A percentile compares a stretch with the other conserved stretches of the same genome.
Evolutionary conservation across 23 tunicate species (phyloP).

Genomic region (Halocynthia roretzi): DNA sequence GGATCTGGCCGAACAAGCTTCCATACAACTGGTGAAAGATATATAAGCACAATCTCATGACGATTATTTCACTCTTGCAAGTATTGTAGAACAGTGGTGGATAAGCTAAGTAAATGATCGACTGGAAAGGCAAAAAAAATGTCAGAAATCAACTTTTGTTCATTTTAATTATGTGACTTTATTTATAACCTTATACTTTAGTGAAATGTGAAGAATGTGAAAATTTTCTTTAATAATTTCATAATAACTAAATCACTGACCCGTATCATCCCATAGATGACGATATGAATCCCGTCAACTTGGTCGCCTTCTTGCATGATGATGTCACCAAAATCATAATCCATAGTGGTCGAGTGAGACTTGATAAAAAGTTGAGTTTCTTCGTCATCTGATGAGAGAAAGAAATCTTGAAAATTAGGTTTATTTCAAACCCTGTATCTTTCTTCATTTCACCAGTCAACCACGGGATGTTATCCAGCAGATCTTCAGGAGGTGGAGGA

Average conservation of each 20-base stretch:
- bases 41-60: neutral
- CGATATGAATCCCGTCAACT: constrained; percentile 72
- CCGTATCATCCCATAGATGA: constrained; percentile 75
- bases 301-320: constrained; percentile 66
- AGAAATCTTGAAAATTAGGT: neutral
- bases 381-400: constrained; percentile 23
- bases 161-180: too few species aligned
- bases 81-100: too few species aligned
- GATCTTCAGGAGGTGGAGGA: constrained; percentile 61
- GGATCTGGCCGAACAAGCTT: constrained; percentile 11
- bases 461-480: constrained; percentile 73
- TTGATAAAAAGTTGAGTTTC: constrained; percentile 34
- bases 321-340: constrained; percentile 62
- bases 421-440: neutral
- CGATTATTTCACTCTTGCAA: too few species aligned
- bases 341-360: constrained; percentile 26
- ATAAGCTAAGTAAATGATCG: too few species aligned
- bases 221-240: too few species aligned
- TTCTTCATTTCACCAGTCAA: constrained; percentile 47
- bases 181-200: too few species aligned
- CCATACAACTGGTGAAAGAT: constrained; percentile 8
- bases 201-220: too few species aligned
- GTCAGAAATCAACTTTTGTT: too few species aligned
- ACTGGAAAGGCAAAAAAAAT: too few species aligned
- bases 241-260: constrained; percentile 14